phyloP scores from a whole-genome alignment of 2,888 invertebrate genomes.

The Eulithis testata region DNA sequence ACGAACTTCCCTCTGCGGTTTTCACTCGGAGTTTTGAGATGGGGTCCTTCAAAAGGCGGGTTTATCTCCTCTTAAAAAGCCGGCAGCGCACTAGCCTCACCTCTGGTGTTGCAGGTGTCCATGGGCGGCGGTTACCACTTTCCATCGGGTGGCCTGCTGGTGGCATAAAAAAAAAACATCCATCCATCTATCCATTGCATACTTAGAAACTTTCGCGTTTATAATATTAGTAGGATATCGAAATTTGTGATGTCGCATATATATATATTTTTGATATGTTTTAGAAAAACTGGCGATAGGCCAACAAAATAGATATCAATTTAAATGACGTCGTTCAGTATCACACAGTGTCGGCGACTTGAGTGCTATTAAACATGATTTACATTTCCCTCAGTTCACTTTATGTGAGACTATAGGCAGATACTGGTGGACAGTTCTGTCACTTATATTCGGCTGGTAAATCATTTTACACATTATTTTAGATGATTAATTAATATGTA shows the following conservation, averaged over 20 bases:
- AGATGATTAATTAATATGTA: conserved; percentile 7
- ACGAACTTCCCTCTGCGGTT: too few species aligned
- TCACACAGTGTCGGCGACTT: conserved; percentile 66
- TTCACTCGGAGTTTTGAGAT: too few species aligned
- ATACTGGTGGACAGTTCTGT: conserved; percentile 30
- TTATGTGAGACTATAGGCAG: conserved; percentile 44
- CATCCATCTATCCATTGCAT: too few species aligned
- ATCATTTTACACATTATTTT: conserved; percentile 22
- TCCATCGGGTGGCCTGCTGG: too few species aligned
- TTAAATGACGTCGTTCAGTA: conserved; percentile 63
- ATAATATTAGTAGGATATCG: too few species aligned
- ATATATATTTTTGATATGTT: conserved; percentile 56
- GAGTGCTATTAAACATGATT: conserved; percentile 69
- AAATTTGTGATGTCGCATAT: conserved; percentile 24
- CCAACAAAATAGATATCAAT: conserved; percentile 69
- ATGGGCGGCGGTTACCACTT: too few species aligned
- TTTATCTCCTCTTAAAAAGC: too few species aligned
- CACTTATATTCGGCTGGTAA: conserved; percentile 24
- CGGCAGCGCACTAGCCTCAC: too few species aligned
- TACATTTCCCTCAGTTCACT: conserved; percentile 64
- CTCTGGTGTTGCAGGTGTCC: too few species aligned
- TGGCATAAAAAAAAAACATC: too few species aligned
- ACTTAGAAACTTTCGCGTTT: too few species aligned
- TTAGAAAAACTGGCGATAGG: conserved; percentile 67
- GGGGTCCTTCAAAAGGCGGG: too few species aligned